Evolutionary conservation across 1,140 invertebrate species (phyloP), one percentile per base, ranked within the genome.

Genomic region (Bombus picipes): DNA sequence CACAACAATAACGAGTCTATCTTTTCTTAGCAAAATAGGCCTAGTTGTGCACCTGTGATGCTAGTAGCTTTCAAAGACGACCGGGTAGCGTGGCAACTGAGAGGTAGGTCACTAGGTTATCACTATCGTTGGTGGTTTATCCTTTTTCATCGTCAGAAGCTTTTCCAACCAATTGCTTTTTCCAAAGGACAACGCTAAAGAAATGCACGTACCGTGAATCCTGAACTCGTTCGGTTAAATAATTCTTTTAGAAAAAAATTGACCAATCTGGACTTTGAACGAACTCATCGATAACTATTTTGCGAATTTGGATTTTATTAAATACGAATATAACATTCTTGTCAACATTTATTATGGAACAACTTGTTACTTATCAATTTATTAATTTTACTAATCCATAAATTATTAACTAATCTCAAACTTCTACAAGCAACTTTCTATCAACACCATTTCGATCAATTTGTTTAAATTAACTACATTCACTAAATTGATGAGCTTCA

Each of bases 31-130:
- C 59, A 85, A 59, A 91, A 90, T 79, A 70, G 70, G 43, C 37
- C 47, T 59, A 73, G 83, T 32, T 41, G 41, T 25, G 41, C 43
- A 71, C 22, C 47, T 43, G 22, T 62, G 39, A 71, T 74, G 68
- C 83, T 78, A 77, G n/a, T 76, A 57, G 76, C 43, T 70, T 82
- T 88, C 78, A 78, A 76, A 62, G 70, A 78, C 73, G 39, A 53
- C 53, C 47, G 13, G 53, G 81, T 32, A 85, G 77, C 47, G 83
- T 90, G 82, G 83, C 76, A 72, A 32, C 28, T 39, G 71, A 86
- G 72, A 93, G 91, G 85, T 93, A 81, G 92, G 92, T 94, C 90
- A 94, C 88, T 93, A 86, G 92, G 93, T 93, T 94, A 92, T 93
- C 92, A 77, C 86, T 86, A 90, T 84, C 77, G 79, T 83, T 90